Evolutionary conservation across 2,113 vertebrate genomes (phyloP).

Genomic region (Sinocyclocheilus grahami): DNA sequence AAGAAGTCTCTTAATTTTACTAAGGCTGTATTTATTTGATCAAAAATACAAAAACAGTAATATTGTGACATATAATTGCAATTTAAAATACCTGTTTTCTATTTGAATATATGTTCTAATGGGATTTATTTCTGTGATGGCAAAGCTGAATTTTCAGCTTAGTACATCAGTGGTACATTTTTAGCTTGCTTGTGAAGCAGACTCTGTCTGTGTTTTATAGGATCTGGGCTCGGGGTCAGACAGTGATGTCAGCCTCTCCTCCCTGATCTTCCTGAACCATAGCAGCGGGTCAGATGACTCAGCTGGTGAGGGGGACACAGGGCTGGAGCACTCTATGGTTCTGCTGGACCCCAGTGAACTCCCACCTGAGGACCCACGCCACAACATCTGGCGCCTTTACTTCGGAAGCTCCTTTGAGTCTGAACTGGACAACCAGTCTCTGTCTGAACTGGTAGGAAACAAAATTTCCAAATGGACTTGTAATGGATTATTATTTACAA

Average conservation of each 20-base stretch:
- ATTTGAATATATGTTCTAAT: background rate
- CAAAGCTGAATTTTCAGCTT: background rate
- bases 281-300: conserved; percentile 94
- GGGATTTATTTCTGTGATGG: background rate
- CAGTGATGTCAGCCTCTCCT: conserved; percentile 93
- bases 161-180: background rate
- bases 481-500: background rate
- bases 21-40: too few species aligned
- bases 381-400: conserved; percentile 92
- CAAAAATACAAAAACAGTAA: background rate
- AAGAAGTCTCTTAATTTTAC: too few species aligned
- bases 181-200: background rate
- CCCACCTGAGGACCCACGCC: conserved; percentile 77
- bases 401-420: conserved; percentile 96
- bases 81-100: background rate
- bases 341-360: conserved; percentile 81
- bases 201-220: conserved; percentile 65
- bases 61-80: background rate
- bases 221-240: conserved; percentile 87
- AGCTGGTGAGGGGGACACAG: conserved; percentile 80
- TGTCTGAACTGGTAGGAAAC: conserved; percentile 81
- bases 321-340: conserved; percentile 81
- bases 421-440: conserved; percentile 83
- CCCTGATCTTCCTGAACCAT: conserved; percentile 94
- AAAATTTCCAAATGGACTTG: background rate